Evolutionary conservation across 2,888 invertebrate genomes (phyloP).

Genomic region (Polymixis lichenea): DNA sequence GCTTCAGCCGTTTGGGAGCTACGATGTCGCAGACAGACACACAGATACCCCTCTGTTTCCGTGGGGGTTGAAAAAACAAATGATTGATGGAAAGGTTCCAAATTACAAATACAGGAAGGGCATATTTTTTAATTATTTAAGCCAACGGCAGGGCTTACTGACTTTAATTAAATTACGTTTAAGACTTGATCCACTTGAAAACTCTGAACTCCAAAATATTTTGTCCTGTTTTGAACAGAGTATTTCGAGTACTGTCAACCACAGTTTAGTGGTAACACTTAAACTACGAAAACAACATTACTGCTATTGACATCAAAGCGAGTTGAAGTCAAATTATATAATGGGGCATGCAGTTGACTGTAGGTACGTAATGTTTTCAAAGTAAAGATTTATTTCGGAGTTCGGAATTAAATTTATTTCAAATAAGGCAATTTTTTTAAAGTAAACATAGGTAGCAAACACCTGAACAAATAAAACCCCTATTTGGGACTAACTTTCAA

Average conservation of each 20-base stretch:
- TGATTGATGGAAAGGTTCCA: background rate
- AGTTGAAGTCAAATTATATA: background rate
- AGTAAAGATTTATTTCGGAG: background rate
- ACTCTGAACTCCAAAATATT: constrained; percentile 3
- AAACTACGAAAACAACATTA: background rate
- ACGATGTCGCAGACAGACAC: no score
- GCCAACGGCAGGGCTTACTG: background rate
- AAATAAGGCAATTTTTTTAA: background rate
- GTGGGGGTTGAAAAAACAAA: background rate
- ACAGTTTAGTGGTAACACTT: background rate
- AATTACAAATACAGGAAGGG: constrained; percentile 1
- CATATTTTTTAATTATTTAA: background rate
- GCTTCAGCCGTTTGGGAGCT: no score
- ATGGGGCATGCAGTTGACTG: background rate
- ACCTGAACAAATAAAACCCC: background rate
- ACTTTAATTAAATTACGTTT: constrained; percentile 11
- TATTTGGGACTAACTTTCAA: background rate
- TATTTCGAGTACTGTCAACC: background rate
- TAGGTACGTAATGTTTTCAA: background rate
- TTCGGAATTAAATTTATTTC: background rate
- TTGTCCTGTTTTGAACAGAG: background rate
- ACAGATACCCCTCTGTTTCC: no score
- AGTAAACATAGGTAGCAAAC: background rate
- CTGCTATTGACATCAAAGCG: background rate
- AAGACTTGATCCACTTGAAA: constrained; percentile 8